Conservation (phyloP, 2,888 invertebrate genomes). For the Cerceris ruficornis region DNA sequence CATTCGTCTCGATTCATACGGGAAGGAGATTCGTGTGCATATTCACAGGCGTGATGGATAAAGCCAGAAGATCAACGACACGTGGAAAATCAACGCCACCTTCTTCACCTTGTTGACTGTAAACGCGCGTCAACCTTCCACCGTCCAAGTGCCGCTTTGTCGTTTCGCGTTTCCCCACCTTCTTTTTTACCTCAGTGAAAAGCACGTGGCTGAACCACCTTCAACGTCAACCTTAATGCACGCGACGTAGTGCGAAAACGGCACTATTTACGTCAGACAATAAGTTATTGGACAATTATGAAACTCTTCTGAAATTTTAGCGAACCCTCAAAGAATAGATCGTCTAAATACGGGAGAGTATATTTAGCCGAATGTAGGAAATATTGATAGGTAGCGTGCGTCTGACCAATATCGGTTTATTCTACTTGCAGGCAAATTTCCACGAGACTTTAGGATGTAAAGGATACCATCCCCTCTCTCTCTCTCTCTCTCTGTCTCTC, state of each 20-base stretch:
- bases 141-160: too few relatives aligned
- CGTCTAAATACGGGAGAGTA: background rate
- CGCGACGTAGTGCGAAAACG: too few relatives aligned
- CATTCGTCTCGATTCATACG: constrained; percentile 56
- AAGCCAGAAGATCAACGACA: constrained; percentile 42
- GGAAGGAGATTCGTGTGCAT: constrained; percentile 38
- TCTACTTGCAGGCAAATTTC: constrained; percentile 7
- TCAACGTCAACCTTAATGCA: too few relatives aligned
- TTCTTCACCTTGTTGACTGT: background rate
- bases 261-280: too few relatives aligned
- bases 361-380: constrained; percentile 15
- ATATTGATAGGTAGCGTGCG: background rate
- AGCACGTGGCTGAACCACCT: too few relatives aligned
- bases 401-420: background rate
- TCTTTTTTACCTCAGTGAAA: too few relatives aligned
- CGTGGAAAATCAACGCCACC: constrained; percentile 45
- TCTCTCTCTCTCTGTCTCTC: background rate
- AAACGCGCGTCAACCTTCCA: background rate
- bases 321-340: too few relatives aligned
- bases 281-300: too few relatives aligned
- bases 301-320: too few relatives aligned
- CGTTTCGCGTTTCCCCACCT: too few relatives aligned
- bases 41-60: constrained; percentile 46
- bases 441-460: background rate
- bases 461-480: background rate